These are phyloP conservation scores for Aramus guarauna DNA, from an alignment of 2,113 vertebrate species.

Conservation along the genomic window DNA sequence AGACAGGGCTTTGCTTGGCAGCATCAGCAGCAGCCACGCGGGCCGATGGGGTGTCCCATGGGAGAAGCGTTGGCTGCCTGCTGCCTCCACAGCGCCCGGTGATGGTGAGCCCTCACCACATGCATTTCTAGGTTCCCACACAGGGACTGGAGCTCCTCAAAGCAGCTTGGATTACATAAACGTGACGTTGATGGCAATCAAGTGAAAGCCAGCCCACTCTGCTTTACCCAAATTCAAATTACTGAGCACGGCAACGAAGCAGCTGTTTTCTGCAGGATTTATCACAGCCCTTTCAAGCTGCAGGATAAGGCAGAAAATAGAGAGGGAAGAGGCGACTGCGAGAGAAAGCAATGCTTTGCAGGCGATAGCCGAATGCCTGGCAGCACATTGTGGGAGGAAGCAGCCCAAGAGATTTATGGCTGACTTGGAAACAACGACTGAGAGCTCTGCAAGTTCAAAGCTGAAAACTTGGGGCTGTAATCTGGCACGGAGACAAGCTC, in stretches of 20 bases:
- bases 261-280: constrained; percentile 46
- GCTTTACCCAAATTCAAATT: neutral
- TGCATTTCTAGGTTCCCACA: neutral
- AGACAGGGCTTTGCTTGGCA: neutral
- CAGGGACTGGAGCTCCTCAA: neutral
- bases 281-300: neutral
- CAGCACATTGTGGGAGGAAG: neutral
- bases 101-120: neutral
- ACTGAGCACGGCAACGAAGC: neutral
- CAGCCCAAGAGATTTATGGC: constrained; percentile 14
- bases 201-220: neutral
- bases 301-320: neutral
- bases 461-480: neutral
- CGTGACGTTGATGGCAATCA: neutral
- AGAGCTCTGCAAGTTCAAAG: constrained; percentile 27
- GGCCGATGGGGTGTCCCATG: accelerated
- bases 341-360: neutral
- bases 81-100: neutral
- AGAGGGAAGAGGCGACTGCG: neutral
- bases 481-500: neutral
- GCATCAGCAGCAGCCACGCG: neutral
- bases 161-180: neutral
- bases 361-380: neutral
- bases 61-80: neutral
- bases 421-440: neutral